Conservation (phyloP, 2,113 vertebrate genomes). For the Peromyscus californicus region DNA sequence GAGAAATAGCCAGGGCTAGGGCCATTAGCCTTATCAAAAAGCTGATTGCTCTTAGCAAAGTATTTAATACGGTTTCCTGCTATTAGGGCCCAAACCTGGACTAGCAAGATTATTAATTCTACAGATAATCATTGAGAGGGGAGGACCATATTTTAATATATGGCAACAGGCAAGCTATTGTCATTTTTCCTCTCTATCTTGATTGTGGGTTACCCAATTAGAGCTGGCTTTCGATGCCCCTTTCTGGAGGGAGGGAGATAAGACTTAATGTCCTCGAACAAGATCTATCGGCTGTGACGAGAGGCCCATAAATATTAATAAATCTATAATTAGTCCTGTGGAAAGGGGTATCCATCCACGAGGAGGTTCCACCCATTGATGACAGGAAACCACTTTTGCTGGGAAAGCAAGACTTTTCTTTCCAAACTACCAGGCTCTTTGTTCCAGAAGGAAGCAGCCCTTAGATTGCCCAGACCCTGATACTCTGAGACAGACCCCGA, state of each 20-base stretch:
- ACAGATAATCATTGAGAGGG: conserved; percentile 84
- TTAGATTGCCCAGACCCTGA: not conserved
- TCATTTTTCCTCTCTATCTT: conserved; percentile 84
- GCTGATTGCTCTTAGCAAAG: conserved; percentile 82
- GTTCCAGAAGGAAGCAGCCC: not conserved
- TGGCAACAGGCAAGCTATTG: conserved; percentile 78
- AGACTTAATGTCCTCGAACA: conserved; percentile 84
- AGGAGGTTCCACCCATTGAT: conserved; percentile 74
- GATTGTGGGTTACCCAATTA: conserved; percentile 83
- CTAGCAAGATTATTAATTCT: conserved; percentile 84
- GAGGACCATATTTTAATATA: conserved; percentile 81
- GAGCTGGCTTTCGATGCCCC: conserved; percentile 80
- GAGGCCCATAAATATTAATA: conserved; percentile 89
- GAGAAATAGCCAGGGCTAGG: conserved; percentile 71
- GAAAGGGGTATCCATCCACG: conserved; percentile 82
- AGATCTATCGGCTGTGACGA: conserved; percentile 84
- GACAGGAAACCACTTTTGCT: conserved; percentile 66
- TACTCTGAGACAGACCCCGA: fast-evolving
- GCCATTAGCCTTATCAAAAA: conserved; percentile 84
- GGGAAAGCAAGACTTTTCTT: conserved; percentile 62
- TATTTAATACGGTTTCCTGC: conserved; percentile 82
- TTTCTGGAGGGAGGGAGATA: conserved; percentile 85
- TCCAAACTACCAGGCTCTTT: conserved; percentile 52
- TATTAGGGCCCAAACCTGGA: conserved; percentile 80
- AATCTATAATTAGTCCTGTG: conserved; percentile 87